Percentiles rank a stretch among this genome's conserved stretches.
phyloP scores from a whole-genome alignment of 2,888 invertebrate genomes.

The Alentia gelatinosa region DNA sequence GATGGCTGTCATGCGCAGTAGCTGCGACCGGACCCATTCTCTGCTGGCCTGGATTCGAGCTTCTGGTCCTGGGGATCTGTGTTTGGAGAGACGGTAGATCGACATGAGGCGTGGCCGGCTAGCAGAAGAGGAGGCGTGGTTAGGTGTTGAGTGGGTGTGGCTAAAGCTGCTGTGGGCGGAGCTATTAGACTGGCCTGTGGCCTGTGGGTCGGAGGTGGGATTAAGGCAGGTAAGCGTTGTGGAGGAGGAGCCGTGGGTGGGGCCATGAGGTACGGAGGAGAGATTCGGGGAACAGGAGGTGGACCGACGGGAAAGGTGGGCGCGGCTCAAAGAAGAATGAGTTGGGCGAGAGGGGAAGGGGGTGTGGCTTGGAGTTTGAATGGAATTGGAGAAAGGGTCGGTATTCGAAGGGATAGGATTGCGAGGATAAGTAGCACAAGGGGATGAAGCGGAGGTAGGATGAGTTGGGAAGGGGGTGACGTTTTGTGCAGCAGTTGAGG shows the following conservation, averaged over 20 bases:
- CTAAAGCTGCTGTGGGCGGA: not conserved
- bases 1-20: constrained; percentile 15
- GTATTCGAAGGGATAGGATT: no score
- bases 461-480: no score
- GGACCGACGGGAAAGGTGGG: not conserved
- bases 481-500: no score
- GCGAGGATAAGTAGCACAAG: no score
- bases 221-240: not conserved
- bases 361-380: no score
- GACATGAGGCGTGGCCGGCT: not conserved
- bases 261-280: not conserved
- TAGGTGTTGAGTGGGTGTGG: not conserved
- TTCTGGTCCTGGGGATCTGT: not conserved
- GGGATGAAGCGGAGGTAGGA: no score
- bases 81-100: constrained; percentile 28
- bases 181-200: not conserved
- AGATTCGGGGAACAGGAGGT: not conserved
- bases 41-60: not conserved
- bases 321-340: not conserved
- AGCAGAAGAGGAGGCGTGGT: not conserved
- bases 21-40: constrained; percentile 29
- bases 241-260: not conserved
- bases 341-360: not conserved
- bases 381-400: no score
- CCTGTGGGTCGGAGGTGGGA: not conserved